A percentile compares a stretch with the other conserved stretches of the same genome.
Conservation (phyloP, 2,113 vertebrate species). For the Nycticryphes semicollaris region DNA sequence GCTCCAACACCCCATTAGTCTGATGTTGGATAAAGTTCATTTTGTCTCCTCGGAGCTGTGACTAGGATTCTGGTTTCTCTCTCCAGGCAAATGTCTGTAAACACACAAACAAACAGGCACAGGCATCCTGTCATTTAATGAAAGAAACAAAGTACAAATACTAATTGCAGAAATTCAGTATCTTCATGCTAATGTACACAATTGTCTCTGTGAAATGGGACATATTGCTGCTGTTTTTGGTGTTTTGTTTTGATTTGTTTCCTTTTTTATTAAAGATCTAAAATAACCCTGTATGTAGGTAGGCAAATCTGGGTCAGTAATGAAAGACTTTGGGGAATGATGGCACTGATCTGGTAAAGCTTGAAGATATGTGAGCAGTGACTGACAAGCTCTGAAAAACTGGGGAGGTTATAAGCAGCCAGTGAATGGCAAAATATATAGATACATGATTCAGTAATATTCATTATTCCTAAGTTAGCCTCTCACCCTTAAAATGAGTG, state of each 20-base stretch:
- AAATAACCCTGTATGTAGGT: not conserved
- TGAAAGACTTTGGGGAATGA: not conserved
- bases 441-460: not conserved
- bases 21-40: not conserved
- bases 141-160: not conserved
- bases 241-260: not conserved
- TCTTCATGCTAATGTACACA: not conserved
- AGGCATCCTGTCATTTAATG: not conserved
- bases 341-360: not conserved
- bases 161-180: not conserved
- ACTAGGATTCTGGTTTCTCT: not conserved
- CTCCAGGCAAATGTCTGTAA: not conserved
- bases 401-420: not conserved
- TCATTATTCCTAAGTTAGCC: not conserved
- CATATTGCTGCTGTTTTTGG: not conserved
- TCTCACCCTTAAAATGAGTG: conserved; percentile 1
- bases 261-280: not conserved
- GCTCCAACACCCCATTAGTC: not conserved
- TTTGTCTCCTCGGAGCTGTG: not conserved
- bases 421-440: not conserved
- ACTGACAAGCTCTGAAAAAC: not conserved
- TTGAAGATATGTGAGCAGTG: not conserved
- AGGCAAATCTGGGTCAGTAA: not conserved
- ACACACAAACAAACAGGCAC: not conserved
- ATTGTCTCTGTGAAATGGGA: not conserved